Evolutionary conservation across 2,113 vertebrate genomes (phyloP).

Genomic region (Prionailurus bengalensis): DNA sequence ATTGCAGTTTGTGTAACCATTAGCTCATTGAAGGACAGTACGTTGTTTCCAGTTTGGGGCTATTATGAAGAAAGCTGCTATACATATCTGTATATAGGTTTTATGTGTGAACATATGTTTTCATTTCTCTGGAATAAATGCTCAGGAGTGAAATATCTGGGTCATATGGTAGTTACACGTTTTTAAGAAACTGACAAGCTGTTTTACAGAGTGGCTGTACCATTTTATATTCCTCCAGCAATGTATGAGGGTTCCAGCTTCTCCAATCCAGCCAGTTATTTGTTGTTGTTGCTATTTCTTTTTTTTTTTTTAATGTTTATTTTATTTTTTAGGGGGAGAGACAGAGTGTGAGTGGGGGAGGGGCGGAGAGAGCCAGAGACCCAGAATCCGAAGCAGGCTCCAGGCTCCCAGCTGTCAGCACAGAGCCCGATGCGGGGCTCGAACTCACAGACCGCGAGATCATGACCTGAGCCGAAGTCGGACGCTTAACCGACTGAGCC

Average conservation of each 20-base stretch:
- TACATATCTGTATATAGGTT: conserved; percentile 10
- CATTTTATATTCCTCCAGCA: neutral
- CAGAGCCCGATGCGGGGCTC: no score
- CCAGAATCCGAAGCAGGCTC: no score
- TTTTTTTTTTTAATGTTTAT: neutral
- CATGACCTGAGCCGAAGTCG: no score
- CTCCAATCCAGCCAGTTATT: neutral
- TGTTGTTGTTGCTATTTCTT: neutral
- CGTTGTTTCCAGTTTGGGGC: neutral
- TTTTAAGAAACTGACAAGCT: neutral
- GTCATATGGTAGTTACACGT: neutral
- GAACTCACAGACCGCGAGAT: no score
- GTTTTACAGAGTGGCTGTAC: neutral
- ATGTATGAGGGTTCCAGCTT: neutral
- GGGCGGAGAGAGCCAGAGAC: no score
- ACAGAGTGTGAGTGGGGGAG: no score
- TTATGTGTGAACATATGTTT: neutral
- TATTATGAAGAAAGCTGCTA: conserved; percentile 26
- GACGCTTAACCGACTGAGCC: no score
- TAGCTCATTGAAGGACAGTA: neutral
- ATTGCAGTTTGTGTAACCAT: neutral
- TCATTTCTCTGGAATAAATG: conserved; percentile 27
- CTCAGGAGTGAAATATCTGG: neutral
- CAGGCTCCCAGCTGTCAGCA: no score
- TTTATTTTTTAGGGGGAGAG: no score